Conservation (phyloP, 2,888 invertebrate genomes). For the Coleophora deauratella region DNA sequence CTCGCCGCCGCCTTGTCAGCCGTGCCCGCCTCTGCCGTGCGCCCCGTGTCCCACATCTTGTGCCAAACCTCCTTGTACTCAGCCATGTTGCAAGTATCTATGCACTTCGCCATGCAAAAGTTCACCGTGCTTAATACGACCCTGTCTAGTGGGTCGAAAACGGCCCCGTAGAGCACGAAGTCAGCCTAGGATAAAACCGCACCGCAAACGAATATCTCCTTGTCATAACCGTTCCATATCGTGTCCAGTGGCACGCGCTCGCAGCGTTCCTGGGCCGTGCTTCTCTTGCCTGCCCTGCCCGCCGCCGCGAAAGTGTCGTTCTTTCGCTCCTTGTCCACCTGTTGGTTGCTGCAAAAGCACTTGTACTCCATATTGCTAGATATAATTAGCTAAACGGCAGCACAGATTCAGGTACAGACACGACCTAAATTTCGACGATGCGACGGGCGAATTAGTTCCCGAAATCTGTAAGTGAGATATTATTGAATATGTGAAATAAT, state of each 20-base stretch:
- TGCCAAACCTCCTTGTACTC: slow-evolving; percentile 1
- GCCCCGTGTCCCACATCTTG: slow-evolving; percentile 5
- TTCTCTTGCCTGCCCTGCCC: slow-evolving; percentile 21
- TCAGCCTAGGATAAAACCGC: slow-evolving; percentile 42
- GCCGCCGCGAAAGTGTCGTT: slow-evolving; percentile 14
- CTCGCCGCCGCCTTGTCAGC: slow-evolving; percentile 14
- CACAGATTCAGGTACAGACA: no score
- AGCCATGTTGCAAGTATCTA: slow-evolving; percentile 16
- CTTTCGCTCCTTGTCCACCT: not conserved
- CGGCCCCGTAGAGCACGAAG: slow-evolving; percentile 36
- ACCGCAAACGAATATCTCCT: slow-evolving; percentile 46
- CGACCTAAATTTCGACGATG: no score
- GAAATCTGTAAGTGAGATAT: no score
- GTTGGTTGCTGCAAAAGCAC: no score
- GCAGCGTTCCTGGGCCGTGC: slow-evolving; percentile 43
- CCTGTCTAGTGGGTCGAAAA: slow-evolving; percentile 44
- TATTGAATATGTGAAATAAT: no score
- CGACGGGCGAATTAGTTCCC: no score
- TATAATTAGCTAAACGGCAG: no score
- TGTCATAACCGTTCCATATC: slow-evolving; percentile 41
- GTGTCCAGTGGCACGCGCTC: slow-evolving; percentile 47
- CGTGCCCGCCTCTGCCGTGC: slow-evolving; percentile 15
- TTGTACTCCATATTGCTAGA: no score
- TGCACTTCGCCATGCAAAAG: slow-evolving; percentile 35
- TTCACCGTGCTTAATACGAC: slow-evolving; percentile 40